Evolutionary conservation across 2,888 invertebrate species (phyloP).

Genomic region (Polia nebulosa): DNA sequence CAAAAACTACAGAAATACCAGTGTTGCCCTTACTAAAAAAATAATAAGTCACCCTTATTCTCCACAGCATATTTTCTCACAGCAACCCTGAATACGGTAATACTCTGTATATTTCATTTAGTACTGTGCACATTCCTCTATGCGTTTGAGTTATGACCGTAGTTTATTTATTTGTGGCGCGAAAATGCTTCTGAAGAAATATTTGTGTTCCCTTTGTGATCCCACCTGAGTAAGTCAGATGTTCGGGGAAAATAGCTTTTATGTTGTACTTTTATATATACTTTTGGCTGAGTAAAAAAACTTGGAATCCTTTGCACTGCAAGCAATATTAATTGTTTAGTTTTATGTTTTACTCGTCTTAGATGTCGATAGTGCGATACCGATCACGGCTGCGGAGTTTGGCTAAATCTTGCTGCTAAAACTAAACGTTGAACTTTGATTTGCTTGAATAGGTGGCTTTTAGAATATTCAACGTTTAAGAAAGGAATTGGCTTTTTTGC

Average conservation of each 20-base stretch:
- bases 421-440: no score
- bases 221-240: constrained; percentile 39
- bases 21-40: constrained; percentile 29
- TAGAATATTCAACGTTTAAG: no score
- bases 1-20: not conserved
- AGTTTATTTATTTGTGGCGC: constrained; percentile 60
- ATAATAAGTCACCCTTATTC: constrained; percentile 22
- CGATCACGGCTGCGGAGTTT: no score
- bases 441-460: no score
- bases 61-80: constrained; percentile 21
- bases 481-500: no score
- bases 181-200: constrained; percentile 48
- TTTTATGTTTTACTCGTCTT: no score
- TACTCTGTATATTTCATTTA: constrained; percentile 47
- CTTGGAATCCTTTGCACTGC: no score
- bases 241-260: constrained; percentile 7
- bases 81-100: constrained; percentile 46
- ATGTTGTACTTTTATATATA: not conserved
- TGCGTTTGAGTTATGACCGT: constrained; percentile 56
- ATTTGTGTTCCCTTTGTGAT: constrained; percentile 55
- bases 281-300: no score
- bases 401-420: no score
- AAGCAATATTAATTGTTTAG: no score
- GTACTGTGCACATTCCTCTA: constrained; percentile 43
- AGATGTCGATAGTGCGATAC: no score